Conservation (phyloP, 2,113 vertebrate species). For the Chinchilla lanigera region DNA sequence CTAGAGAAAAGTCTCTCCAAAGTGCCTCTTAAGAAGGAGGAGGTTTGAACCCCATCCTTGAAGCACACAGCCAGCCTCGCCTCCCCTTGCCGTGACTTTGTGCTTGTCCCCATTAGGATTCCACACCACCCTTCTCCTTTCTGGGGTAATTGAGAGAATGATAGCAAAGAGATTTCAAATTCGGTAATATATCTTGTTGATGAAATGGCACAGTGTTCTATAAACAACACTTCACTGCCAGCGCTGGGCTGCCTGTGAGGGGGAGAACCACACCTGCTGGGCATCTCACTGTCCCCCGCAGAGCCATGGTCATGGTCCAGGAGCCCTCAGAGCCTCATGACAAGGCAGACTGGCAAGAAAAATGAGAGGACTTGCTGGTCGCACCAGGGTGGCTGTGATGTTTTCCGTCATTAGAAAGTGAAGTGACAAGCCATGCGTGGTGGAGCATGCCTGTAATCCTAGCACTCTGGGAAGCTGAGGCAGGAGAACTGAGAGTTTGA, state of each 20-base stretch:
- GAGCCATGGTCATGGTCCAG: background rate
- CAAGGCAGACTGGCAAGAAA: conserved; percentile 66
- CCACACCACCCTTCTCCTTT: rapidly evolving
- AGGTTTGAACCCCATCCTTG: rapidly evolving
- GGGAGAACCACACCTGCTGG: background rate
- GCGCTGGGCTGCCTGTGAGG: background rate
- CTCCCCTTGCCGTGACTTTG: background rate
- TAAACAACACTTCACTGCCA: background rate
- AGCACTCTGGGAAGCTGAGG: background rate
- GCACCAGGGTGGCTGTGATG: background rate
- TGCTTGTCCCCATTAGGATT: background rate
- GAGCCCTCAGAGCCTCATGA: conserved; percentile 32
- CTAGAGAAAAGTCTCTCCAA: background rate
- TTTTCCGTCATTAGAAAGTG: background rate
- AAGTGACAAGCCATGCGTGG: background rate
- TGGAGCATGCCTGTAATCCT: background rate
- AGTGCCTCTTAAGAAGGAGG: background rate
- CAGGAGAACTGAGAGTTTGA: background rate
- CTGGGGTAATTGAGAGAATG: background rate
- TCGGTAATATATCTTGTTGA: background rate
- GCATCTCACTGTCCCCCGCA: background rate
- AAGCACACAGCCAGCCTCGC: rapidly evolving
- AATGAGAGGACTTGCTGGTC: conserved; percentile 56
- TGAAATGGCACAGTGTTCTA: background rate
- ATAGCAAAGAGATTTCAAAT: background rate